phyloP scores from a whole-genome alignment of 2,797 vertebrate genomes.

The Coracias cyanogaster region DNA sequence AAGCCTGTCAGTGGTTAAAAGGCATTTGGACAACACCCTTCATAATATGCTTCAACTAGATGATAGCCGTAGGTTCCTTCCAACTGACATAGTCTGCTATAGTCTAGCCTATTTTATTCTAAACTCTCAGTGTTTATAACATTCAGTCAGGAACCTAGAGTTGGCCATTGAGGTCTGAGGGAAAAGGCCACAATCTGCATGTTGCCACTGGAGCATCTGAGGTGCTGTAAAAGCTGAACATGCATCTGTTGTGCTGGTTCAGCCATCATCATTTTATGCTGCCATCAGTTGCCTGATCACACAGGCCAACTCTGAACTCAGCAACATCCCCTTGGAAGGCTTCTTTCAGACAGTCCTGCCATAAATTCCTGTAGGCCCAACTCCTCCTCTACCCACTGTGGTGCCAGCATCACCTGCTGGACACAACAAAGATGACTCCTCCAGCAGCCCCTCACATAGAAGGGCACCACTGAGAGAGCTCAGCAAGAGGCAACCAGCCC shows the following conservation, averaged over 20 bases:
- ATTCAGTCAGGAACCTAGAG: background rate
- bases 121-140: background rate
- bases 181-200: background rate
- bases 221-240: background rate
- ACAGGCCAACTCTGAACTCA: no score
- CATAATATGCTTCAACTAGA: background rate
- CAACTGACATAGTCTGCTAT: background rate
- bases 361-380: no score
- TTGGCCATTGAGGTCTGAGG: fast-evolving
- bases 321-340: no score
- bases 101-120: background rate
- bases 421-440: no score
- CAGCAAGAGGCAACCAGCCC: no score
- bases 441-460: no score
- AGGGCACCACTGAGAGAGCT: no score
- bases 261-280: no score
- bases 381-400: no score
- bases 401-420: no score
- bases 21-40: fast-evolving
- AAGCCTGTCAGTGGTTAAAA: background rate
- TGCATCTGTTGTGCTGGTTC: background rate
- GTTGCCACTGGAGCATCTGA: fast-evolving
- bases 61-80: background rate
- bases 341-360: no score
- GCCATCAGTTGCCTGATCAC: no score